Evolutionary conservation across 2,888 invertebrate genomes (phyloP).

Genomic region (Iselma pallidipennis): DNA sequence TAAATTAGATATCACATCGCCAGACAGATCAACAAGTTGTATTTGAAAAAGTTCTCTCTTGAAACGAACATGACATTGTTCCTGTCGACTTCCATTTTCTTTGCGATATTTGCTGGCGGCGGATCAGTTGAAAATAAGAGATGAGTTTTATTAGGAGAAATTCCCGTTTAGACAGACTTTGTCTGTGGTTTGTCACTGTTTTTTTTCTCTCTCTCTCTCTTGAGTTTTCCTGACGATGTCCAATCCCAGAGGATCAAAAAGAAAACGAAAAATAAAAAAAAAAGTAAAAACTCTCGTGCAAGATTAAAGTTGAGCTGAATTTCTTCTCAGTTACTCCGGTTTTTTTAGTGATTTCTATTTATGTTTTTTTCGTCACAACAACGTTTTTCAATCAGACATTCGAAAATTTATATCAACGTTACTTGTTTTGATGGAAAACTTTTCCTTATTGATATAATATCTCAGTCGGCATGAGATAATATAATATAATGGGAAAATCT

Average conservation of each 20-base stretch:
- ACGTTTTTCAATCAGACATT: too few relatives aligned
- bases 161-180: neutral
- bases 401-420: too few relatives aligned
- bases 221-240: neutral
- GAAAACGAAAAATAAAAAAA: too few relatives aligned
- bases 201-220: too few relatives aligned
- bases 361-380: too few relatives aligned
- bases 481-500: too few relatives aligned
- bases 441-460: too few relatives aligned
- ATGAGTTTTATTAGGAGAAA: neutral
- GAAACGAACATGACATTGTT: neutral
- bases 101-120: neutral
- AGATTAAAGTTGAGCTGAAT: neutral
- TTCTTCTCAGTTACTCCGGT: neutral
- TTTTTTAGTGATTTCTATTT: too few relatives aligned
- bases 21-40: neutral
- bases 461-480: too few relatives aligned
- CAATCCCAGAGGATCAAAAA: neutral
- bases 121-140: neutral
- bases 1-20: neutral
- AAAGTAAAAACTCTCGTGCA: neutral
- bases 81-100: neutral
- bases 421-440: too few relatives aligned
- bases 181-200: neutral
- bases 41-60: neutral